Evolutionary conservation across 2,888 invertebrate species (phyloP), one percentile per base, ranked within the genome.

Genomic region (Sycophila texana): DNA sequence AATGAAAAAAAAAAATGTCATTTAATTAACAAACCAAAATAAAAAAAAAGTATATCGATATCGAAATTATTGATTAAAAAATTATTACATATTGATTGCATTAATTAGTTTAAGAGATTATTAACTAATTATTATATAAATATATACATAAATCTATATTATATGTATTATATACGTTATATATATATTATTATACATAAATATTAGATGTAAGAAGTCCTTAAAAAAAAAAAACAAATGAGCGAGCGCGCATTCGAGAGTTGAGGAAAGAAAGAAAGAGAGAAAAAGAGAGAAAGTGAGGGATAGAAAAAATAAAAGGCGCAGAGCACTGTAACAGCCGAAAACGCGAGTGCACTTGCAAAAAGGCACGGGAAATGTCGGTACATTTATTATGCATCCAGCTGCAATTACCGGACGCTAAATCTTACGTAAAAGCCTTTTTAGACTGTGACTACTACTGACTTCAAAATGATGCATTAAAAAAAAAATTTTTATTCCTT

Each of bases 111-210:
- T 72, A 72, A 61, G 26, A 13, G 51, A 80, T 82, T 81, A 83
- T 74, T 79, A 39, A 39, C 39, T 39, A 39, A 39, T 39, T 39
- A 39, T 39, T 39, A 39, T 39, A 39, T 39, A 39, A 39, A 80
- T 80, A 82, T 68, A 77, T 74, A 82, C 67, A 80, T 68, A 79
- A 71, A 74, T 18, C 49, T 39, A 39, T 39, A 39, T 39, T 77
- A 60, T 30, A 70, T 66, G 49, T 22, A 65, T 58, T 61, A 39
- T 60, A 53, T 30, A 57, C 55, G 39, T 39, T 20, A 68, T 74
- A 80, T 82, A 82, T 77, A 82, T 60, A 83, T 39, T 39, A 39
- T 39, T 77, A 77, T 68, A 58, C n/a, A 75, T 68, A 75, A 61
- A 49, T 61, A 60, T 60, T 72, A 60, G 18, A 49, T 51, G 74